A percentile compares a stretch with the other conserved stretches of the same genome.
Evolutionary conservation across 1,140 invertebrate species (phyloP).

Genomic region (Cotesia typhae): DNA sequence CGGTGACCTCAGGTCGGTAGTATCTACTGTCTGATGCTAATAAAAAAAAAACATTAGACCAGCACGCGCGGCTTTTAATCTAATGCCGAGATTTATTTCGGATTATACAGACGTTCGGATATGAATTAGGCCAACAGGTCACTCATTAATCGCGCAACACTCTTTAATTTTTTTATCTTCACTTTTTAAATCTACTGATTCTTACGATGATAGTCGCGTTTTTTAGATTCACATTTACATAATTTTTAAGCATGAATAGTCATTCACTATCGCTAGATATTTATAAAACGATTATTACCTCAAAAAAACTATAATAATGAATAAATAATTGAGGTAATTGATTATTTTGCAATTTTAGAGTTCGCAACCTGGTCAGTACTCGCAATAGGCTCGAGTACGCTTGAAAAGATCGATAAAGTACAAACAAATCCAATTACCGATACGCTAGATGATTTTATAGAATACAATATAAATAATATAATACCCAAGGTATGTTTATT

Average conservation of each 20-base stretch:
- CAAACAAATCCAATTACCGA: constrained; percentile 14
- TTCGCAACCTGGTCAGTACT: too few relatives aligned
- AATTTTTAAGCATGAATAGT: too few relatives aligned
- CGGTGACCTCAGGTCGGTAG: not conserved
- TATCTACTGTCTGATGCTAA: not conserved
- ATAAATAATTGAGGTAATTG: too few relatives aligned
- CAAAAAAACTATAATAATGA: too few relatives aligned
- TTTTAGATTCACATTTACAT: too few relatives aligned
- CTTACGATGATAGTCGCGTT: too few relatives aligned
- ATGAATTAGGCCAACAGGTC: constrained; percentile 27
- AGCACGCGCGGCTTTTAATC: not conserved
- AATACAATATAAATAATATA: not conserved
- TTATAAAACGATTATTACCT: too few relatives aligned
- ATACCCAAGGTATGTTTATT: not conserved
- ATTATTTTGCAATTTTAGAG: too few relatives aligned
- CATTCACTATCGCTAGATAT: too few relatives aligned
- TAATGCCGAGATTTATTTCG: constrained; percentile 23
- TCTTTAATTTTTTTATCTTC: too few relatives aligned
- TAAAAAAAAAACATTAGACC: not conserved
- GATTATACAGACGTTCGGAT: not conserved
- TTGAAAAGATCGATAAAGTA: constrained; percentile 9
- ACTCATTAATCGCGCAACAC: constrained; percentile 25
- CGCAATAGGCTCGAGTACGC: not conserved
- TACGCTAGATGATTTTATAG: constrained; percentile 12
- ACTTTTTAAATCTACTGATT: too few relatives aligned